Conservation (phyloP, 2,113 vertebrate genomes). For the Motacilla alba region DNA sequence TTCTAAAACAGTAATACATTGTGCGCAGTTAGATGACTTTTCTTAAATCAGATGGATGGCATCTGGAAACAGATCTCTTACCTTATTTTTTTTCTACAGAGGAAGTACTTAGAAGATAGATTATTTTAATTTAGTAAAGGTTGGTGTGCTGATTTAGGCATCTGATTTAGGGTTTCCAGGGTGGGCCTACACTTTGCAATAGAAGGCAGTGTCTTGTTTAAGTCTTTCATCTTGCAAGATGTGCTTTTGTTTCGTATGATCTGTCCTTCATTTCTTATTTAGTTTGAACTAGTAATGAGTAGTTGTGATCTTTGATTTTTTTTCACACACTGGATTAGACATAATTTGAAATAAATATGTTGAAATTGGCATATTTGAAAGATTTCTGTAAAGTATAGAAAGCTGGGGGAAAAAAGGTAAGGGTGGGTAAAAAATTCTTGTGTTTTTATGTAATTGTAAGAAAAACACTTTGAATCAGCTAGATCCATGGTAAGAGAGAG, state of each 20-base stretch:
- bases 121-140: neutral
- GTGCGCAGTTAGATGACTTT: neutral
- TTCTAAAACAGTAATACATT: neutral
- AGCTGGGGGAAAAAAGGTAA: neutral
- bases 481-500: neutral
- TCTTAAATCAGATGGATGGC: neutral
- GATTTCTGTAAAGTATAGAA: neutral
- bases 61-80: neutral
- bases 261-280: neutral
- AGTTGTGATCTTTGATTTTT: neutral
- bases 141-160: neutral
- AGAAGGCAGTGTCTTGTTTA: neutral
- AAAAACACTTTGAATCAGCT: neutral
- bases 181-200: neutral
- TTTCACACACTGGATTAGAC: neutral
- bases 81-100: neutral
- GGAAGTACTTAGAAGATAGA: neutral
- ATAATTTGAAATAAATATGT: neutral
- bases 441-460: neutral
- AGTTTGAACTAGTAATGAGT: neutral
- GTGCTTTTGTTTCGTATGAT: neutral
- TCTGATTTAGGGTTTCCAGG: neutral
- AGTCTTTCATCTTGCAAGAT: neutral
- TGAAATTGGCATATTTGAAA: neutral
- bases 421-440: neutral